Conservation (phyloP, 2,797 vertebrate species). For the Ciconia nigra region DNA sequence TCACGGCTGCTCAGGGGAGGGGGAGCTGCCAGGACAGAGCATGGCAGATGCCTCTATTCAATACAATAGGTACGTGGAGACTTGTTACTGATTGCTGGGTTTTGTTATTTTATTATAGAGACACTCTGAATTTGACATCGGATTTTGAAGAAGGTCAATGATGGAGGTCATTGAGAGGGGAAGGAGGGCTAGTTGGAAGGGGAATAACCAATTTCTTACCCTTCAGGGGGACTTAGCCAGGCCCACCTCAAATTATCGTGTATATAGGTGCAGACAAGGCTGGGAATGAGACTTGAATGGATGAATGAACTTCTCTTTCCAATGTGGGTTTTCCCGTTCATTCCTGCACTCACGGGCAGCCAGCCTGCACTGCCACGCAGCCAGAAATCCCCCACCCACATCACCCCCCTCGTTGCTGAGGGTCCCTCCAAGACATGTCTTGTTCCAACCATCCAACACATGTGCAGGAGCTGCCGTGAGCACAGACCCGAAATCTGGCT, state of each 20-base stretch:
- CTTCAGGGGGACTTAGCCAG: neutral
- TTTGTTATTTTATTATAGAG: neutral
- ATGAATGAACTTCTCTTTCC: neutral
- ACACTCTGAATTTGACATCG: neutral
- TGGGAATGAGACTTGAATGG: neutral
- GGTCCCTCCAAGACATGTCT: fast-evolving
- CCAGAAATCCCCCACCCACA: neutral
- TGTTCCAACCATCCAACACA: neutral
- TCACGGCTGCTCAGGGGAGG: neutral
- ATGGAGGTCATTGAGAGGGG: neutral
- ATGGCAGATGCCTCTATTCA: neutral
- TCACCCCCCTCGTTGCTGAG: neutral
- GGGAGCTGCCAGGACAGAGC: neutral
- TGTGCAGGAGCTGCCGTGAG: neutral
- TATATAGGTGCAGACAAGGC: neutral
- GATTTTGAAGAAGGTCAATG: neutral
- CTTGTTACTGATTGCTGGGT: neutral
- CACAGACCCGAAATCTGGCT: neutral
- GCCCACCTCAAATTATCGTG: neutral
- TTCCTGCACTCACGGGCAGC: neutral
- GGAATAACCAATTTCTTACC: neutral
- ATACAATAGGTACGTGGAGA: neutral
- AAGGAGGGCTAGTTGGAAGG: neutral
- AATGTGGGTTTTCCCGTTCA: neutral
- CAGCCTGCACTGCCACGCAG: neutral